phyloP scores from a whole-genome alignment of 2,797 vertebrate species.

The Typhlichthys eigenmanni region DNA sequence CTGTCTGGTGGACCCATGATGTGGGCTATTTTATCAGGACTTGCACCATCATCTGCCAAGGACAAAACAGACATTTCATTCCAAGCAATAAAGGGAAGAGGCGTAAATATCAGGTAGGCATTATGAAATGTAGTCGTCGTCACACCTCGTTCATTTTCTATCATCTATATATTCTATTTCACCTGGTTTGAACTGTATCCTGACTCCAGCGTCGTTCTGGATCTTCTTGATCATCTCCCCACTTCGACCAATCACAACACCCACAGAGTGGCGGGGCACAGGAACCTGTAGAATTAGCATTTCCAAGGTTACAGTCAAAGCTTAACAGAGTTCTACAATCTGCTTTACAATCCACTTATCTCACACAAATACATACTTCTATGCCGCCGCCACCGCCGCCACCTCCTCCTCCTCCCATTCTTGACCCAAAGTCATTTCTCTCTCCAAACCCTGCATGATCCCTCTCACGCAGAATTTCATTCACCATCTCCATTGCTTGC shows the following conservation, averaged over 20 bases:
- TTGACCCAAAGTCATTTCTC: conserved; percentile 85
- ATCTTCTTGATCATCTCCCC: conserved; percentile 99
- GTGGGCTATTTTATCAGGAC: conserved; percentile 92
- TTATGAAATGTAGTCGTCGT: too few species aligned
- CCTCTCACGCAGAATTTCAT: conserved; percentile 90
- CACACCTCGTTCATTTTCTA: too few species aligned
- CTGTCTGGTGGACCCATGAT: conserved; percentile 94
- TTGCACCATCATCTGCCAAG: conserved; percentile 85
- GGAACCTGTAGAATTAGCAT: conserved; percentile 77
- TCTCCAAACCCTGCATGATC: conserved; percentile 89
- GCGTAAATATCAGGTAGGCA: too few species aligned
- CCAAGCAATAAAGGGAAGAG: too few species aligned
- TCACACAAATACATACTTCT: conserved; percentile 58
- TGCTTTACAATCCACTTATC: background rate
- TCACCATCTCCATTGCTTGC: conserved; percentile 97
- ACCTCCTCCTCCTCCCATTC: conserved; percentile 86
- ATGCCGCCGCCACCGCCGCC: conserved; percentile 56
- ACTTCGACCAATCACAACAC: conserved; percentile 90
- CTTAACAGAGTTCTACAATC: background rate
- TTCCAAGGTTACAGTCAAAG: background rate
- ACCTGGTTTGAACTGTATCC: conserved; percentile 98
- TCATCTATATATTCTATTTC: background rate
- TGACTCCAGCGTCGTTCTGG: conserved; percentile 91
- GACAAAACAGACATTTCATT: background rate
- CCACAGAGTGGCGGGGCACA: conserved; percentile 92